phyloP scores from a whole-genome alignment of 1,140 invertebrate genomes.

The Delia radicum region DNA sequence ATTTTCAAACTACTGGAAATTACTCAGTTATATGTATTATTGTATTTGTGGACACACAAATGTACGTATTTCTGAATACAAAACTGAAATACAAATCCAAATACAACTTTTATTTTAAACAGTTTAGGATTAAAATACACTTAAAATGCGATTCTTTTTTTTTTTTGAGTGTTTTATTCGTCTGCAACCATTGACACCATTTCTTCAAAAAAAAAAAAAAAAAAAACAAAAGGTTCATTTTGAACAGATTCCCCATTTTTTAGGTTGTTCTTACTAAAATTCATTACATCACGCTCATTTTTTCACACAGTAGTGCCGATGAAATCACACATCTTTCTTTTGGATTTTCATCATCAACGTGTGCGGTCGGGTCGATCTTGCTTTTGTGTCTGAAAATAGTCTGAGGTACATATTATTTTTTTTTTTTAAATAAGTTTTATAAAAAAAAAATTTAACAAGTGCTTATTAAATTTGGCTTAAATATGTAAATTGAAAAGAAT shows the following conservation, averaged over 20 bases:
- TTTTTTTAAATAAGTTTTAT: not conserved
- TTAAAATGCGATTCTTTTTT: no score
- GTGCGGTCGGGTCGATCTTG: not conserved
- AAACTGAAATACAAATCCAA: not conserved
- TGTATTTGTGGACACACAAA: not conserved
- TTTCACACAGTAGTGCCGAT: conserved; percentile 15
- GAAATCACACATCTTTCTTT: conserved; percentile 11
- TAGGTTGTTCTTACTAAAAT: not conserved
- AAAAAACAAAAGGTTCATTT: not conserved
- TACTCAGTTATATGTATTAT: not conserved
- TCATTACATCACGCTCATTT: conserved; percentile 5
- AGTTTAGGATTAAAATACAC: no score
- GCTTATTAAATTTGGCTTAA: conserved; percentile 21
- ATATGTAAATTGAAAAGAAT: conserved; percentile 10
- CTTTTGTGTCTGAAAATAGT: not conserved
- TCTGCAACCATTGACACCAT: not conserved
- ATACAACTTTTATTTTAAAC: not conserved
- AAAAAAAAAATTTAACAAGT: conserved; percentile 5
- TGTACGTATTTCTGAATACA: no score
- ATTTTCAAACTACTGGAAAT: not conserved
- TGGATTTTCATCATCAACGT: not conserved
- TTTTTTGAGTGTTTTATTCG: not conserved
- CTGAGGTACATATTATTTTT: not conserved
- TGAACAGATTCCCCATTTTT: not conserved
- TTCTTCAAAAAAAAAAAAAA: not conserved